Percentiles rank a stretch among this genome's conserved stretches.
Evolutionary conservation across 2,888 invertebrate genomes (phyloP).

Genomic region (Epiblema foenella): DNA sequence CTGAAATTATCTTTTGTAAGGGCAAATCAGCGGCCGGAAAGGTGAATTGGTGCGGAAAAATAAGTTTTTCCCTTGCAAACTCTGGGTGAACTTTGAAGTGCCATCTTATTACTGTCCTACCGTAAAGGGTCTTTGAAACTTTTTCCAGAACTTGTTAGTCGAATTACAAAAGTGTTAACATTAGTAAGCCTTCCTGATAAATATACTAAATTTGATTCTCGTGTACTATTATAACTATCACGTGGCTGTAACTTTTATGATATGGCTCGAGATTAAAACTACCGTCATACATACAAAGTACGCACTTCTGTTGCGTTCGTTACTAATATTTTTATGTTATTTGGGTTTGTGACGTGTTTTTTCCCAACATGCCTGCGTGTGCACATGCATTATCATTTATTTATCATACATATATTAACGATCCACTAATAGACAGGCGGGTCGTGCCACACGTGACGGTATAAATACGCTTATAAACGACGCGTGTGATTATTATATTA

Average conservation of each 20-base stretch:
- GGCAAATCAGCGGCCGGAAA: not conserved
- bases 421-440: slow-evolving; percentile 45
- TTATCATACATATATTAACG: slow-evolving; percentile 9
- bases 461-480: slow-evolving; percentile 15
- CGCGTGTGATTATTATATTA: slow-evolving; percentile 6
- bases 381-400: slow-evolving; percentile 6
- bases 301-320: no score
- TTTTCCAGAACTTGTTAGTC: not conserved
- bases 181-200: no score
- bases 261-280: no score
- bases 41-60: not conserved
- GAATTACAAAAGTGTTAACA: no score
- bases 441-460: slow-evolving; percentile 48
- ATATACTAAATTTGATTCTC: no score
- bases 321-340: not conserved
- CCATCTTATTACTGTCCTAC: not conserved
- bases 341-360: not conserved
- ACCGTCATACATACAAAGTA: no score
- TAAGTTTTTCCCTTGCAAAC: not conserved
- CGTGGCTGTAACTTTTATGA: no score
- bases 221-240: no score
- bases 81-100: not conserved
- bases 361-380: not conserved
- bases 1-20: not conserved
- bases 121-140: not conserved